Evolutionary conservation across 2,888 invertebrate species (phyloP).

Genomic region (Thymelicus sylvestris): DNA sequence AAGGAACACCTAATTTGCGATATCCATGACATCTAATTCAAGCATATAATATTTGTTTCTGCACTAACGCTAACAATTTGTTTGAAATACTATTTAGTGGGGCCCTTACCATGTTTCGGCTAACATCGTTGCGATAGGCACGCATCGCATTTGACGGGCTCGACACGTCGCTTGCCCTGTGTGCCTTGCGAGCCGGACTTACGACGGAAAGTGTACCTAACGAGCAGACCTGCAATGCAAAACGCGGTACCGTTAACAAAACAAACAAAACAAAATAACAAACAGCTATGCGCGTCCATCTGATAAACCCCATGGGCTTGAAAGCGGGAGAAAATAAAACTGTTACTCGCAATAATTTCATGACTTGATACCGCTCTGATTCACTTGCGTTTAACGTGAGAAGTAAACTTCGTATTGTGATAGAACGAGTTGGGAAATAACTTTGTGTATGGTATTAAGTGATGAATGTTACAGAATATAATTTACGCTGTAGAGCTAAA

Average conservation of each 20-base stretch:
- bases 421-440: constrained; percentile 53
- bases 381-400: constrained; percentile 69
- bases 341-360: constrained; percentile 67
- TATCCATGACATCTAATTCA: constrained; percentile 29
- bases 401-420: constrained; percentile 61
- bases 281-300: constrained; percentile 80
- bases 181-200: constrained; percentile 83
- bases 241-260: constrained; percentile 84
- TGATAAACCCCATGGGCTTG: constrained; percentile 78
- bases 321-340: constrained; percentile 75
- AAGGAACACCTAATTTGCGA: constrained; percentile 45
- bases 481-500: constrained; percentile 59
- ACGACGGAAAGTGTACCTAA: constrained; percentile 86
- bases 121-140: constrained; percentile 85
- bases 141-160: constrained; percentile 84
- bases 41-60: constrained; percentile 16
- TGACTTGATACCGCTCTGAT: constrained; percentile 71
- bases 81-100: constrained; percentile 45
- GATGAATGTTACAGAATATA: constrained; percentile 52
- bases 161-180: constrained; percentile 80
- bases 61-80: constrained; percentile 18
- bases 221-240: constrained; percentile 85
- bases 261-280: constrained; percentile 76
- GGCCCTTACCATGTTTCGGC: constrained; percentile 81
- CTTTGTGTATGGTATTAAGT: constrained; percentile 58